Base-by-base conservation (phyloP, 2,888 invertebrate species). In the Eristalis intricaria region DNA sequence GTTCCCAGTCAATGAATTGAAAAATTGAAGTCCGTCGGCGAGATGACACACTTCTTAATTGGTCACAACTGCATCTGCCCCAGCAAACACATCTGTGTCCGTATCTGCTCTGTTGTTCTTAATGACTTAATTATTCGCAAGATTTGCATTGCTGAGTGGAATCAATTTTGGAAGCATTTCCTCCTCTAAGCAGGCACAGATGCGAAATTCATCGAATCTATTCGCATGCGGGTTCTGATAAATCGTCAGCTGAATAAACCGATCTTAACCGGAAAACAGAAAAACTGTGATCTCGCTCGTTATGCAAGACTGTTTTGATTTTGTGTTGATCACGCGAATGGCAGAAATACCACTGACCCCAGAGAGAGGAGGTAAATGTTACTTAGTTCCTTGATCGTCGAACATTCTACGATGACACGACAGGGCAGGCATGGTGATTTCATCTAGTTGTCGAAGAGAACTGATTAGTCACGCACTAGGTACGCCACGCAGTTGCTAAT, bases 21-120 rank as follows among this genome's bases (percentile, higher is more conserved):
- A 19, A 66, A 75, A 75, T 66, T 64, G 40, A 26, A 58, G 40
- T 15, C 65, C 32, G 80, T 80, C 80, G 84, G 84, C 80, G 75
- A 76, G 75, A 71, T 84, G 75, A 84, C 19, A 75, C 64, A 35
- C 19, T 68, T 66, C 23, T 26, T 60, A 60, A 26, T 60, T 60
- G 50, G 50, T 10, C 50, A n/a, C 8, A 50, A 50, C 50, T 50
- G 50, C 50, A 50, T 50, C 50, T 50, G 8, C 19, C 50, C 50
- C 50, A 50, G 50, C 50, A 50, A 4, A 50, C n/a, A 19, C 15
- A 43, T 43, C 5, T 32, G 19, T n/a, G 1, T 26, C 23, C 26
- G 32, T 56, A 8, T 60, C 26, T 60, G 26, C 13, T 60, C 8
- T 1, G 3, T n/a, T 50, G 19, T 19, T 19, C 50, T 50, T 19